Evolutionary conservation across 2,113 vertebrate species (phyloP), one percentile per base, ranked within the genome.

Genomic region (Noctilio leporinus): DNA sequence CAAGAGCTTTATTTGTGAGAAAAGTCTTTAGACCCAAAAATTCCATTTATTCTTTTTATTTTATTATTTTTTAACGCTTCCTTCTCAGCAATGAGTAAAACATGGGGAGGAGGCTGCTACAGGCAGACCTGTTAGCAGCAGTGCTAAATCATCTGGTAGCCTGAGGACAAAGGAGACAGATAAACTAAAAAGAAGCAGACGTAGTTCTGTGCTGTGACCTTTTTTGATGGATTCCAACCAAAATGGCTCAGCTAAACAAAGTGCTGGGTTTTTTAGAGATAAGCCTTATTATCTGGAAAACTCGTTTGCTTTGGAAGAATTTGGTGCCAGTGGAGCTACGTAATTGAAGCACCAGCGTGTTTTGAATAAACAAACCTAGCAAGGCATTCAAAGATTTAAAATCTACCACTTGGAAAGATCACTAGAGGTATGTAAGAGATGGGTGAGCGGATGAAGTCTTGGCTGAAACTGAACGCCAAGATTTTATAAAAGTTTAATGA

Each of bases 181-280:
- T 19, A 75, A 22, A 20, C 73, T 49, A 70, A 91, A 89, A 70
- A 45, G 57, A 86, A 86, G 43, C 57, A 77, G 62, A 10, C 6
- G 4, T 2, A 64, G 35, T 16, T 57, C 73, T 69, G 12, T 28
- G n/a, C 91, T 80, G 49, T 82, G 83, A 90, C 85, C 69, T 82
- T 91, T 91, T 97, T 88, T 90, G 35, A 96, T 75, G 90, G 93
- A 91, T 82, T 75, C 55, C 64, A 91, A 78, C 91, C 89, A 92
- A 83, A 97, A 89, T 51, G 40, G n/a, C 78, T 70, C 49, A 94
- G 88, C 87, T 86, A 78, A 49, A 35, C 38, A 17, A 78, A 77
- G 35, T 35, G 19, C 2, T 70, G 57, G 16, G 16, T 85, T 95
- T 95, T 15, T 5, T 73, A 76, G 62, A 38, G 43, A 73, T 73